Evolutionary conservation across 1,140 invertebrate species (phyloP).

Genomic region (Nasonia vitripennis): DNA sequence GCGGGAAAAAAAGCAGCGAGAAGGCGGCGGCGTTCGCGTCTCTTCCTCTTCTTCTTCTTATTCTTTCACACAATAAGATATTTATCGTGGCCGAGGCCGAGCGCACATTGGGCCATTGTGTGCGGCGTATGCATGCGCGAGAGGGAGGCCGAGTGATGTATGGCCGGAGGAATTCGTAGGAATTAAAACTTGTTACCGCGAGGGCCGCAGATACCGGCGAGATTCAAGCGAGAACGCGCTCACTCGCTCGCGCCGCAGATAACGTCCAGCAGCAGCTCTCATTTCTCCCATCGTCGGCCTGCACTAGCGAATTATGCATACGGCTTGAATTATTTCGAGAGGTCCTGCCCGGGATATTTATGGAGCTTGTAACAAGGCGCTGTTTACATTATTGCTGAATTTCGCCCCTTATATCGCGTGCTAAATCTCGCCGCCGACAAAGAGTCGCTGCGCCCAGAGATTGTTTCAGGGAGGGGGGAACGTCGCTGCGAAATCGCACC

Average conservation of each 20-base stretch:
- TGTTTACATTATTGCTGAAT: slow-evolving; percentile 52
- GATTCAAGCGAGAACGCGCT: slow-evolving; percentile 64
- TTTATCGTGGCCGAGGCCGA: slow-evolving; percentile 62
- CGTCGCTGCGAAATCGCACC: too few species aligned
- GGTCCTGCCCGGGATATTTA: not conserved
- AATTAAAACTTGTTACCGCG: slow-evolving; percentile 71
- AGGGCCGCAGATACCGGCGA: slow-evolving; percentile 63
- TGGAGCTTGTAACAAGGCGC: slow-evolving; percentile 35
- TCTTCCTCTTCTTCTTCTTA: slow-evolving; percentile 46
- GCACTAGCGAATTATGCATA: slow-evolving; percentile 31
- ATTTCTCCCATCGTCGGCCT: slow-evolving; percentile 40
- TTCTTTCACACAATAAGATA: slow-evolving; percentile 69
- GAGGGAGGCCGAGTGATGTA: slow-evolving; percentile 68
- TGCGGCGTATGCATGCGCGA: slow-evolving; percentile 57
- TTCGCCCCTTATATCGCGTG: slow-evolving; percentile 33
- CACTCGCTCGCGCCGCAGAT: slow-evolving; percentile 40
- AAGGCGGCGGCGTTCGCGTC: slow-evolving; percentile 50
- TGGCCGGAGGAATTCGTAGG: slow-evolving; percentile 69
- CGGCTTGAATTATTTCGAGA: slow-evolving; percentile 34
- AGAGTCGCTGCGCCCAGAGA: not conserved
- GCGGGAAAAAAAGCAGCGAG: not conserved
- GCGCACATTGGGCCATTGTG: slow-evolving; percentile 64
- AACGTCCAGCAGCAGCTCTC: slow-evolving; percentile 53
- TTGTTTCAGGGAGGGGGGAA: too few species aligned
- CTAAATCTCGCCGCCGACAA: slow-evolving; percentile 26